These are phyloP conservation scores for Picus viridis DNA, from an alignment of 2,797 vertebrate genomes.

Conservation along the genomic window DNA sequence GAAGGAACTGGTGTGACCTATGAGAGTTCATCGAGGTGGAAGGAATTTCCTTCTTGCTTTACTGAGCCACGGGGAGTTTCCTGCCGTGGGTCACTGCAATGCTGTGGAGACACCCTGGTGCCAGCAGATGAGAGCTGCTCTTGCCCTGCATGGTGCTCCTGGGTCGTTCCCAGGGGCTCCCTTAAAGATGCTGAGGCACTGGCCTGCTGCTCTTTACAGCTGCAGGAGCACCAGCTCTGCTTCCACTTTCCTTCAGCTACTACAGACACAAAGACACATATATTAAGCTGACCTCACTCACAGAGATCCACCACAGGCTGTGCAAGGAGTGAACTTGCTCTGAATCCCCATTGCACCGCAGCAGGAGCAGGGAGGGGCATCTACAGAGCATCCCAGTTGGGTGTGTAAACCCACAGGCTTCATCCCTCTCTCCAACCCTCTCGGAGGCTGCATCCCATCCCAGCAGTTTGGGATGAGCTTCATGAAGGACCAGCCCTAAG, in stretches of 20 bases:
- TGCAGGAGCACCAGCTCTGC: neutral
- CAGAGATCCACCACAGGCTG: neutral
- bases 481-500: neutral
- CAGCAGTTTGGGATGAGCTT: neutral
- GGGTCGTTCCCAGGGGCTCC: neutral
- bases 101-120: neutral
- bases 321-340: neutral
- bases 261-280: neutral
- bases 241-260: neutral
- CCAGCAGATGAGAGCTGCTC: neutral
- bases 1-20: accelerated
- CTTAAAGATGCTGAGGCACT: accelerated
- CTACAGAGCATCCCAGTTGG: neutral
- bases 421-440: neutral
- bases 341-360: accelerated
- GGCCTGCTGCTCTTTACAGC: neutral
- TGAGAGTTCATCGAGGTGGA: neutral
- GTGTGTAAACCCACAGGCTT: neutral
- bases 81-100: neutral
- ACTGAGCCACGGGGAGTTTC: neutral
- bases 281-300: neutral
- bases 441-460: neutral
- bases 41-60: neutral
- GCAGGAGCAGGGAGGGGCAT: accelerated
- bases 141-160: accelerated